Conservation (phyloP, 2,797 vertebrate genomes). For the Sardinella longiceps region DNA sequence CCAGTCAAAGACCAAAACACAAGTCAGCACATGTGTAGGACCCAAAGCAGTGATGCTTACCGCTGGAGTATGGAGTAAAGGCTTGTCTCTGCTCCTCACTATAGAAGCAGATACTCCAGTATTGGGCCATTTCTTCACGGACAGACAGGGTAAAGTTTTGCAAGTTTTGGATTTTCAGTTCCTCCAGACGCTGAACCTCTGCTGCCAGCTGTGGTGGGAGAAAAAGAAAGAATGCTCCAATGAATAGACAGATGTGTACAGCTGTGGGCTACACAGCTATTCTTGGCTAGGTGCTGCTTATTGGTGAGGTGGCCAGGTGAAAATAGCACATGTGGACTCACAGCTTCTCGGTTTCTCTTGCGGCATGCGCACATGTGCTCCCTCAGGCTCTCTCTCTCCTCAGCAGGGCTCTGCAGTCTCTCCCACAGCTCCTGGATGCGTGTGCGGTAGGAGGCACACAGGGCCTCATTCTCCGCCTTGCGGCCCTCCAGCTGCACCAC, state of each 20-base stretch:
- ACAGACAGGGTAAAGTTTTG: constrained; percentile 77
- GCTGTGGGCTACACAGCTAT: neutral
- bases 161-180: constrained; percentile 87
- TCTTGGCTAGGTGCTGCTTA: neutral
- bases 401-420: constrained; percentile 78
- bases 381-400: constrained; percentile 76
- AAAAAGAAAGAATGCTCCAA: neutral
- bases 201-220: constrained; percentile 71
- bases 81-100: constrained; percentile 80
- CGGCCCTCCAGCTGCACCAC: constrained; percentile 77
- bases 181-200: constrained; percentile 81
- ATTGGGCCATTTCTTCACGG: constrained; percentile 78
- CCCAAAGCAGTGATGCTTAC: constrained; percentile 54
- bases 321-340: constrained; percentile 66
- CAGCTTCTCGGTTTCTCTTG: constrained; percentile 78
- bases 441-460: constrained; percentile 73
- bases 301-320: neutral
- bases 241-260: neutral
- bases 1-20: too few species aligned
- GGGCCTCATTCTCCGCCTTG: constrained; percentile 75
- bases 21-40: neutral
- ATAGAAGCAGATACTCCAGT: constrained; percentile 91
- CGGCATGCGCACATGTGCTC: constrained; percentile 75
- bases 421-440: constrained; percentile 87
- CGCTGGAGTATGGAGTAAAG: constrained; percentile 77